Evolutionary conservation across 2,797 vertebrate species (phyloP).

Genomic region (Calcarius lapponicus): DNA sequence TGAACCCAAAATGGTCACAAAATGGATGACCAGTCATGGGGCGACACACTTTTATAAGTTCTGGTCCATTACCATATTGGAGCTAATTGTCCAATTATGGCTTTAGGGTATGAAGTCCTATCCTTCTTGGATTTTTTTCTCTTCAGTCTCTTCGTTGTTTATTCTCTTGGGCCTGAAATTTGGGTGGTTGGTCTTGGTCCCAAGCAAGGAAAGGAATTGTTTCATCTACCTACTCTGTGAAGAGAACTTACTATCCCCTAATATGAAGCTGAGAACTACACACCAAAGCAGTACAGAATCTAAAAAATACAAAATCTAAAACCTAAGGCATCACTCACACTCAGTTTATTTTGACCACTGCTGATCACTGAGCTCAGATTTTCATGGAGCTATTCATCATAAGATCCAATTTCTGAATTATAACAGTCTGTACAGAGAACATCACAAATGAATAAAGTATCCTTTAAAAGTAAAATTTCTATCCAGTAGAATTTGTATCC

Average conservation of each 20-base stretch:
- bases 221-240: not conserved
- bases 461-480: no score
- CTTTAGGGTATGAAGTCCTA: not conserved
- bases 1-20: not conserved
- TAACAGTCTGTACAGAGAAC: not conserved
- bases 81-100: not conserved
- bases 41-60: not conserved
- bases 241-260: not conserved
- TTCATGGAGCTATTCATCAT: not conserved
- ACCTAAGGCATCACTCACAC: not conserved
- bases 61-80: not conserved
- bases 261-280: not conserved
- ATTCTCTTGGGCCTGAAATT: not conserved
- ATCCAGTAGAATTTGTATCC: not conserved
- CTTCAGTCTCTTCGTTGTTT: not conserved
- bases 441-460: not conserved
- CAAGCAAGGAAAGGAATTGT: not conserved
- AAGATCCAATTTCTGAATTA: not conserved
- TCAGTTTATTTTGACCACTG: not conserved
- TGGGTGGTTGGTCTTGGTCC: not conserved
- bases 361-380: not conserved
- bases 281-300: not conserved
- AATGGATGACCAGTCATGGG: accelerated
- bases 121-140: not conserved
- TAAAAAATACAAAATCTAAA: not conserved